Conservation (phyloP, 1,140 invertebrate species). For the Mamestra configurata region DNA sequence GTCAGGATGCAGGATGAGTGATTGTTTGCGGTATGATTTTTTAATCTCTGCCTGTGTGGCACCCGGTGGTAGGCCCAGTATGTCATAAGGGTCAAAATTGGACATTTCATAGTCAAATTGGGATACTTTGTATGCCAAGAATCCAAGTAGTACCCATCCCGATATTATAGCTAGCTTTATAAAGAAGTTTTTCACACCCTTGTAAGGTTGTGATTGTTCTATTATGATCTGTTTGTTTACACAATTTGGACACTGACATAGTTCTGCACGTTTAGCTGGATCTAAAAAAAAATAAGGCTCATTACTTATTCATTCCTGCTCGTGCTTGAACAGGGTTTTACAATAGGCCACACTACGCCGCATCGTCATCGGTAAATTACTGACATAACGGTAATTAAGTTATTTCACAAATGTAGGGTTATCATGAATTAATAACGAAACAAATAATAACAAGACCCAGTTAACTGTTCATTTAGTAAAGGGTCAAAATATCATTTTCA, state of each 20-base stretch:
- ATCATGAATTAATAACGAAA: not conserved
- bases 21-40: constrained; percentile 97
- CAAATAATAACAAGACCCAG: not conserved
- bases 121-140: constrained; percentile 98
- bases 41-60: constrained; percentile 96
- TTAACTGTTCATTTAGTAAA: not conserved
- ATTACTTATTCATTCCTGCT: constrained; percentile 28
- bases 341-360: not conserved
- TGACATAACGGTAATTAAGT: constrained; percentile 45
- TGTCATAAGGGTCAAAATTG: constrained; percentile 99
- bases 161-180: constrained; percentile 91
- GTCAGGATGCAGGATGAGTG: constrained; percentile 98
- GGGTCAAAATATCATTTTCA: constrained; percentile 12
- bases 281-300: constrained; percentile 88
- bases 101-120: constrained; percentile 99
- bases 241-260: constrained; percentile 96
- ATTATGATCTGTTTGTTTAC: constrained; percentile 94
- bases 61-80: constrained; percentile 95
- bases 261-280: constrained; percentile 91
- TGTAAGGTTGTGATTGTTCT: constrained; percentile 95
- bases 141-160: constrained; percentile 96
- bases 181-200: constrained; percentile 92
- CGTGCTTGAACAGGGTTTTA: not conserved
- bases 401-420: not conserved
- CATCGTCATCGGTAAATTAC: constrained; percentile 30